phyloP scores from a whole-genome alignment of 2,797 vertebrate genomes.

The Lepilemur septentrionalis region DNA sequence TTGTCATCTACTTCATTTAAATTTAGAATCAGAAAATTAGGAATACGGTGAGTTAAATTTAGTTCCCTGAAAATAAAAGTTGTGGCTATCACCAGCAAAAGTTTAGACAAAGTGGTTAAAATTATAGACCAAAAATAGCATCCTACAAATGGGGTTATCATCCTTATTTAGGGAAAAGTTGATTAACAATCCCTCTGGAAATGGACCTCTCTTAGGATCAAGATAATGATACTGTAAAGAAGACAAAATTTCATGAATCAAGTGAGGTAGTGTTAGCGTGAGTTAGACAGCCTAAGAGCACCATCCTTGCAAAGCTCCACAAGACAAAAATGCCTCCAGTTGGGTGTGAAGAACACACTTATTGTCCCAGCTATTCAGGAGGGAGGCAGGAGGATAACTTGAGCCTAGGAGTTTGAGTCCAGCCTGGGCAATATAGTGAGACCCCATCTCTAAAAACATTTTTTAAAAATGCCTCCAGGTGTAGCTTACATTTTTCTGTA shows the following conservation, averaged over 20 bases:
- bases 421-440: not conserved
- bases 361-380: not conserved
- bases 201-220: not conserved
- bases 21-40: not conserved
- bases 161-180: not conserved
- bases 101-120: not conserved
- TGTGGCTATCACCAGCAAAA: not conserved
- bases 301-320: fast-evolving
- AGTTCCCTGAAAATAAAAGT: not conserved
- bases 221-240: not conserved
- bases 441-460: not conserved
- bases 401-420: not conserved
- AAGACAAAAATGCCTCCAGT: not conserved
- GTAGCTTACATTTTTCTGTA: not conserved
- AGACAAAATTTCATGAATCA: not conserved
- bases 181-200: not conserved
- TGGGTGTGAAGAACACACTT: no score
- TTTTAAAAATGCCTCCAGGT: not conserved
- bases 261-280: not conserved
- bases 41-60: not conserved
- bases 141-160: not conserved
- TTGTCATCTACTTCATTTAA: not conserved
- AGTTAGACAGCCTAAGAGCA: not conserved
- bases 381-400: not conserved
- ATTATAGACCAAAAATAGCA: not conserved